These are phyloP conservation scores for Spizella passerina DNA, from an alignment of 2,797 vertebrate genomes.

Conservation along the genomic window DNA sequence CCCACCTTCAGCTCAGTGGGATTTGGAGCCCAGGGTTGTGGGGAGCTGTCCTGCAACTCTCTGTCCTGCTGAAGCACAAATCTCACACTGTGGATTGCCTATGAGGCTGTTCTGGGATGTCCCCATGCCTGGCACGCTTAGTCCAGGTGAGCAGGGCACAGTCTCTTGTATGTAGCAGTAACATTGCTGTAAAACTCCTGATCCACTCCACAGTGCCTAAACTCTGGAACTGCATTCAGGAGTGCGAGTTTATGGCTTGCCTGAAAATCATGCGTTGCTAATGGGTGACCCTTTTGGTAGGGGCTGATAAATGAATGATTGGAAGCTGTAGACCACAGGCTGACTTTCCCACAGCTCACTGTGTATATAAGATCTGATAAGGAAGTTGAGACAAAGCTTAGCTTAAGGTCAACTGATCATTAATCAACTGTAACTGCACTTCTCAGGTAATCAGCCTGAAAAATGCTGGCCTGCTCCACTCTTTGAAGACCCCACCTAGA, in stretches of 20 bases:
- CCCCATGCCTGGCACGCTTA: not conserved
- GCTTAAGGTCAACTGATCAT: constrained; percentile 64
- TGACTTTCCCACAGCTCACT: constrained; percentile 67
- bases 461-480: constrained; percentile 32
- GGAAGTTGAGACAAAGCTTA: constrained; percentile 58
- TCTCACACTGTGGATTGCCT: not conserved
- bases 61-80: not conserved
- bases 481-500: constrained; percentile 61
- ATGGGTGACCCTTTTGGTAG: constrained; percentile 23
- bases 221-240: not conserved
- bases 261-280: not conserved
- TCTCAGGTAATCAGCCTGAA: constrained; percentile 58
- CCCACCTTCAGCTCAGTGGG: not conserved
- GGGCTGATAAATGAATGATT: constrained; percentile 58
- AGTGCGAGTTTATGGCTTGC: not conserved
- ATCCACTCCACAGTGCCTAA: not conserved
- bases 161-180: not conserved
- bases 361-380: constrained; percentile 69
- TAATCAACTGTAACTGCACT: constrained; percentile 59
- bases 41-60: not conserved
- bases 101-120: not conserved
- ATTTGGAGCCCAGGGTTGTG: not conserved
- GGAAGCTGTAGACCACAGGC: constrained; percentile 12
- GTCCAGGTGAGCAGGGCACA: not conserved
- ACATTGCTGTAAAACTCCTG: not conserved